Conservation (phyloP, 2,113 vertebrate genomes). For the Psammodynastes pulverulentus region DNA sequence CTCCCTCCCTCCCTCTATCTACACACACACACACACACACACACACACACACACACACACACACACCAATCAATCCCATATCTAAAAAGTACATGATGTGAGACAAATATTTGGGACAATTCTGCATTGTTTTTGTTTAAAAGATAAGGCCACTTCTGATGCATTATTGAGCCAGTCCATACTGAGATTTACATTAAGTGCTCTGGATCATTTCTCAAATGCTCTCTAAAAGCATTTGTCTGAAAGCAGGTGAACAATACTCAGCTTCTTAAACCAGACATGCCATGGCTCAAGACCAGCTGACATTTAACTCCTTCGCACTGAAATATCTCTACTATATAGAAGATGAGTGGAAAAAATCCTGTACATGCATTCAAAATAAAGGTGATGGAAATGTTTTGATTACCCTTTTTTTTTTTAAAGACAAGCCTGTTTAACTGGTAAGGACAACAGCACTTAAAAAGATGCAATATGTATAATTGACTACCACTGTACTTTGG, state of each 20-base stretch:
- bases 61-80: background rate
- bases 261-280: background rate
- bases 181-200: background rate
- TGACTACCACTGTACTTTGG: background rate
- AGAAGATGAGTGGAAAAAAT: background rate
- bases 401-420: background rate
- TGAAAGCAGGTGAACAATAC: background rate
- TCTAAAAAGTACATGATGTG: background rate
- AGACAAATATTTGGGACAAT: slow-evolving; percentile 11
- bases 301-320: background rate
- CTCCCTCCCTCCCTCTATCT: no score
- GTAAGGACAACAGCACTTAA: background rate
- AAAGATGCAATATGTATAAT: background rate
- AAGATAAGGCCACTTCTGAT: background rate
- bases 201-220: background rate
- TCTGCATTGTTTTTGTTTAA: background rate
- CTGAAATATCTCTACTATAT: background rate
- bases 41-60: no score
- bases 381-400: background rate
- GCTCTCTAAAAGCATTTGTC: background rate
- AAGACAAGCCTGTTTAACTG: background rate
- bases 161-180: background rate
- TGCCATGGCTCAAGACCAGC: background rate
- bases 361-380: background rate
- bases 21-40: no score